Evolutionary conservation across 2,888 invertebrate genomes (phyloP), one percentile per base, ranked within the genome.

Genomic region (Entomobrya multifasciata): DNA sequence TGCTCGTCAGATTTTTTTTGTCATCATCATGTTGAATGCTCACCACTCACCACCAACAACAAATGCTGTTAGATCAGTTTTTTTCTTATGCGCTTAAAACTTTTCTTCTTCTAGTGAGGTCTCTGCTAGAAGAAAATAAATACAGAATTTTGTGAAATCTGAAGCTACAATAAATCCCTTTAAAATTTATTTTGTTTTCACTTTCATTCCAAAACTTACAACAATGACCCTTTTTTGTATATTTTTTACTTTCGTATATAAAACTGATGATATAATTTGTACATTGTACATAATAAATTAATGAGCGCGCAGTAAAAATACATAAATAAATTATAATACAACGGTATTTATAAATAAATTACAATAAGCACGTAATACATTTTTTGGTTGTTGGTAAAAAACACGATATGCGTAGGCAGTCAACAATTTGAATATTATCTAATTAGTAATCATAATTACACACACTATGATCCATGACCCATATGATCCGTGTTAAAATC

Each of bases 361-460:
- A 22, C 5, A 67, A 20, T 47, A 47, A 67, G 44, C 44, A 67
- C 25, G 27, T 72, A 47, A 72, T 72, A 49, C 70, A 72, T 72
- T 76, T 52, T 77, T 60, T 72, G 77, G 77, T 77, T 57, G 77
- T 77, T 57, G 57, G 77, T 27, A 78, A 62, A 57, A 62, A 77
- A 49, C 20, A 55, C 44, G 15, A 17, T 20, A 15, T 78, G 22
- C 57, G 10, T 47, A 15, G 60, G 72, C 82, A 82, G 82, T 82
- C 82, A 47, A 55, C 8, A 36, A 36, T 70, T 55, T 36, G 52
- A 27, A 25, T 62, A 57, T 15, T 17, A 49, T 1, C 10, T 1
- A n/a, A 25, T 27, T 10, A 20, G 15, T 22, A 57, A 13, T 17
- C 36, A 36, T 36, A 4, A 36, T 76, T 36, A 1, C 41, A 41